These are phyloP conservation scores for Esox lucius DNA, from an alignment of 2,797 vertebrate species.

Conservation along the genomic window DNA sequence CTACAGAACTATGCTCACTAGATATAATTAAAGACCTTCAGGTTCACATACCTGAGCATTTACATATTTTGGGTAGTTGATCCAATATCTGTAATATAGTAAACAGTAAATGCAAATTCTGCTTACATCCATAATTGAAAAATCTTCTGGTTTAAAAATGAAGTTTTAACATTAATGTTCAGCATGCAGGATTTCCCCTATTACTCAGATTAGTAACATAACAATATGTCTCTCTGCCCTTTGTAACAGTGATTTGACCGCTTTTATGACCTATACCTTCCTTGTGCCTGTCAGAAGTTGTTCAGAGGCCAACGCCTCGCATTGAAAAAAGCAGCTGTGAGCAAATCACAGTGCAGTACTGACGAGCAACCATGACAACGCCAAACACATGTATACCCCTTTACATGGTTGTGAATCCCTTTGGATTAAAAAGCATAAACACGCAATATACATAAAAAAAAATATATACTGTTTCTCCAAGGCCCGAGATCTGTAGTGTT, in stretches of 20 bases:
- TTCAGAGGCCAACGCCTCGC: background rate
- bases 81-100: background rate
- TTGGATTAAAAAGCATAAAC: background rate
- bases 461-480: background rate
- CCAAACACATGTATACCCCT: background rate
- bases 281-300: background rate
- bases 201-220: background rate
- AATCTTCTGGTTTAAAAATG: background rate
- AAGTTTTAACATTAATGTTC: background rate
- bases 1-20: background rate
- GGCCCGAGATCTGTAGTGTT: background rate
- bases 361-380: background rate
- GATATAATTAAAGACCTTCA: background rate
- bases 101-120: background rate
- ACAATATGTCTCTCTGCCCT: background rate
- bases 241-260: background rate
- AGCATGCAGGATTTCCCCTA: background rate
- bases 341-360: background rate
- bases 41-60: background rate
- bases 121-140: background rate
- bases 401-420: background rate
- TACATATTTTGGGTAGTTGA: background rate
- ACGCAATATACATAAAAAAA: background rate
- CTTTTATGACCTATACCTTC: background rate
- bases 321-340: background rate